These are phyloP conservation scores for Hyaena hyaena DNA, from an alignment of 2,113 vertebrate species.

Conservation along the genomic window DNA sequence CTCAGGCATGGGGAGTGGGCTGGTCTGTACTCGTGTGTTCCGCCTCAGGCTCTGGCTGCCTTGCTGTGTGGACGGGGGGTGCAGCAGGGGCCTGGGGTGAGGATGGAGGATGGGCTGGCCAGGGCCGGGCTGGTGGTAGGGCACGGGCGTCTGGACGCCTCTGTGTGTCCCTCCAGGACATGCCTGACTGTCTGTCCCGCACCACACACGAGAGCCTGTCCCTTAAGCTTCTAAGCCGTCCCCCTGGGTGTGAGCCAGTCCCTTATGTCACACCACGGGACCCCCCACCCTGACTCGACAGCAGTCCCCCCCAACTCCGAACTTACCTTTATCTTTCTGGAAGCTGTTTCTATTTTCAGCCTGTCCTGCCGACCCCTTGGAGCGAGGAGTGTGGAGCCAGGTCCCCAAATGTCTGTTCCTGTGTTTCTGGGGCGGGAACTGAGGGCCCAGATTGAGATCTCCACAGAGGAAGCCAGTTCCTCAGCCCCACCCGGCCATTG, in stretches of 20 bases:
- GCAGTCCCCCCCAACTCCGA: background rate
- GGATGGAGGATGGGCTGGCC: no score
- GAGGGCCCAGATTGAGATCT: constrained; percentile 75
- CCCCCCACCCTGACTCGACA: background rate
- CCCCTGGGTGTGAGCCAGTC: background rate
- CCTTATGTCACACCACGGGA: background rate
- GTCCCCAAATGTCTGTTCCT: constrained; percentile 4
- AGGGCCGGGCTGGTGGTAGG: background rate
- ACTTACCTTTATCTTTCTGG: constrained; percentile 69
- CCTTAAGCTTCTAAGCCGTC: background rate
- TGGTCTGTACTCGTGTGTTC: fast-evolving
- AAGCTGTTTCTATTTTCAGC: constrained; percentile 55
- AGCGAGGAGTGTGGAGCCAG: background rate
- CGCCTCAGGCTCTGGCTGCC: no score
- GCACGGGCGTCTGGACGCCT: no score
- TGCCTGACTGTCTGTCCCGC: background rate
- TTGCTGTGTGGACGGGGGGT: background rate
- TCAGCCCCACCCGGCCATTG: constrained; percentile 79
- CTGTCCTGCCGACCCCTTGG: constrained; percentile 20
- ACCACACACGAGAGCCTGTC: background rate
- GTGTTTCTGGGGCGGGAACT: constrained; percentile 62
- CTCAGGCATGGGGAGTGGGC: background rate
- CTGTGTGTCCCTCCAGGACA: background rate
- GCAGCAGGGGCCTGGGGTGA: fast-evolving
- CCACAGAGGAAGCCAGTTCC: constrained; percentile 75